Evolutionary conservation across 2,888 invertebrate species (phyloP), one percentile per base, ranked within the genome.

Genomic region (Zele albiditarsus): DNA sequence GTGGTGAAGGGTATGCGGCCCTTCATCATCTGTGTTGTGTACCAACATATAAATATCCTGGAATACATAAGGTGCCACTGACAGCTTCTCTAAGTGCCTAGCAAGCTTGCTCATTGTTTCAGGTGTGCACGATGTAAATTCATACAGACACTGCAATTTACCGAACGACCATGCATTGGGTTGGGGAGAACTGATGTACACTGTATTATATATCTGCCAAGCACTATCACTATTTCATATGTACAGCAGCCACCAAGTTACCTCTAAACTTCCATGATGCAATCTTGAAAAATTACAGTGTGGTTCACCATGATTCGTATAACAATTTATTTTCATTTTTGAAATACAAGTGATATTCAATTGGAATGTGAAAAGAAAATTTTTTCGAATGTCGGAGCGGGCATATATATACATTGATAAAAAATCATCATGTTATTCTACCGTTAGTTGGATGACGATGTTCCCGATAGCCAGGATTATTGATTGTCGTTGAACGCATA

Each of bases 381-480:
- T 5, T 12, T 1, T 33, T 20, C 31, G 14, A 31, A 31, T 31
- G 4, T 8, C 31, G 4, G 31, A 31, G 2, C 4, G 31, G 5
- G 31, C 31, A 31, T 31, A 8, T 6, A 31, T 38, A 38, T 38
- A 38, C 5, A 38, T 8, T 12, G 12, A 38, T 38, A 38, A 38
- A 38, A 38, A 2, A 12, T 0, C 38, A 8, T 38, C n/a, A n/a
- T 38, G 12, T 28, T 58, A 3, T 16, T 78, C 81, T 82, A 89
- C 89, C 89, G 77, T 89, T 89, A 72, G 84, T 88, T 6, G 88
- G 85, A 79, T 84, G 87, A 75, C 83, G 83, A 75, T 84, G 86
- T 80, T 96, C 96, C 87, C 95, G 93, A 88, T 95, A 96, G 46
- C 96, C 96, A 5, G 96, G 96, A 91, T 96, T 96, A 84, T 95